Evolutionary conservation across 2,888 invertebrate species (phyloP).

Genomic region (Agriotes lineatus): DNA sequence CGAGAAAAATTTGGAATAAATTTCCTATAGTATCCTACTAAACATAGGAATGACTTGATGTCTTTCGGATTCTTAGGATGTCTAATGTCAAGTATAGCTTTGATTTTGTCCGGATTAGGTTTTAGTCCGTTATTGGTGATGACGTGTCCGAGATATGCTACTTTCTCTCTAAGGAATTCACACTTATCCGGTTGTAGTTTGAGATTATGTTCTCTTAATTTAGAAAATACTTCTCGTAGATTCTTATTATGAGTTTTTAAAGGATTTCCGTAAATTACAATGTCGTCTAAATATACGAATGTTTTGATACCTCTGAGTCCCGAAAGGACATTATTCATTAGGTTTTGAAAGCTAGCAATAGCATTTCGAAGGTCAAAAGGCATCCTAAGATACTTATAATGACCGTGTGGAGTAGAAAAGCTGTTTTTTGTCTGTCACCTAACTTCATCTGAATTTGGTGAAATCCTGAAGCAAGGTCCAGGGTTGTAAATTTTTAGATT

Average conservation of each 20-base stretch:
- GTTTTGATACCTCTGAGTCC: constrained; percentile 51
- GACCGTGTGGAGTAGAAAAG: constrained; percentile 53
- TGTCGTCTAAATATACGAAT: constrained; percentile 59
- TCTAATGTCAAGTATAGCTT: constrained; percentile 43
- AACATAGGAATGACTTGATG: constrained; percentile 37
- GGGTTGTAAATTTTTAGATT: constrained; percentile 53
- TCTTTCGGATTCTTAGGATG: constrained; percentile 36
- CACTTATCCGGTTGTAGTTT: background rate
- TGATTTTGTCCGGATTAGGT: constrained; percentile 48
- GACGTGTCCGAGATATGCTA: constrained; percentile 42
- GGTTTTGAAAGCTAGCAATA: constrained; percentile 60
- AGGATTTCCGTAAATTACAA: constrained; percentile 53
- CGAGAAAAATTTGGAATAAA: no score
- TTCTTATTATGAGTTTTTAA: constrained; percentile 48
- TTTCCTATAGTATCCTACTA: no score
- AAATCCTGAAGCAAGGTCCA: constrained; percentile 57
- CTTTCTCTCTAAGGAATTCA: background rate
- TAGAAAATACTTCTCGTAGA: constrained; percentile 7
- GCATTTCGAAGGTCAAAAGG: constrained; percentile 57
- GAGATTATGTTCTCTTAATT: constrained; percentile 13
- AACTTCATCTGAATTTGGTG: constrained; percentile 53
- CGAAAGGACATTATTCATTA: constrained; percentile 42
- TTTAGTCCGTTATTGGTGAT: constrained; percentile 46
- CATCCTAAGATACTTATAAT: constrained; percentile 56
- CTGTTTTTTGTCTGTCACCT: constrained; percentile 54